These are phyloP conservation scores for Sebastiscus albofasciatus DNA, from an alignment of 2,797 vertebrate genomes.

Conservation along the genomic window DNA sequence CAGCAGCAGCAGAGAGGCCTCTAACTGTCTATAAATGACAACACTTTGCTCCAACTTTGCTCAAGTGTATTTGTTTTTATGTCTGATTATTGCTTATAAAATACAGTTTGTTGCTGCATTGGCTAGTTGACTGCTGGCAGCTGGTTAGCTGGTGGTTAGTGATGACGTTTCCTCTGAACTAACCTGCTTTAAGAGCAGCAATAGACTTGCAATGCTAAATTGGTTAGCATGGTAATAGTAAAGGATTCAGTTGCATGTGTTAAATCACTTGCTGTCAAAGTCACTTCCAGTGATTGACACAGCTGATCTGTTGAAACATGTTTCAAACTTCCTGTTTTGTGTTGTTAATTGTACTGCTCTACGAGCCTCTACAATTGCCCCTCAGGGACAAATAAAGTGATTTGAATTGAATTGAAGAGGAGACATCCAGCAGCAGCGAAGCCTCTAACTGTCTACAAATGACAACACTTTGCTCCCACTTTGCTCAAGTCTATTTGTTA, in stretches of 20 bases:
- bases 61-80: too few relatives aligned
- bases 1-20: background rate
- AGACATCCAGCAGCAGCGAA: background rate
- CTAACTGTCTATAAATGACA: background rate
- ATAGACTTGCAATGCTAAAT: too few relatives aligned
- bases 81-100: rapidly evolving
- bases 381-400: too few relatives aligned
- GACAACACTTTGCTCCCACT: background rate
- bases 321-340: too few relatives aligned
- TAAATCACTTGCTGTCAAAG: slow-evolving; percentile 30
- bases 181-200: background rate
- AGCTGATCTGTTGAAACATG: background rate
- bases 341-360: background rate
- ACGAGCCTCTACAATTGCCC: too few relatives aligned
- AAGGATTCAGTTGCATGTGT: background rate
- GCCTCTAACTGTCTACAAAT: background rate
- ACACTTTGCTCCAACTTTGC: too few relatives aligned
- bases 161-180: slow-evolving; percentile 66
- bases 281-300: slow-evolving; percentile 47
- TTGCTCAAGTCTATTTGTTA: background rate
- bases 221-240: rapidly evolving
- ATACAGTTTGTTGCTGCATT: background rate
- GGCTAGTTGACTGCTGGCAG: slow-evolving; percentile 45
- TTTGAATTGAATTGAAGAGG: too few relatives aligned
- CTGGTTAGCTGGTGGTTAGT: slow-evolving; percentile 47